phyloP scores from a whole-genome alignment of 1,140 invertebrate species.

The Batillaria attramentaria region DNA sequence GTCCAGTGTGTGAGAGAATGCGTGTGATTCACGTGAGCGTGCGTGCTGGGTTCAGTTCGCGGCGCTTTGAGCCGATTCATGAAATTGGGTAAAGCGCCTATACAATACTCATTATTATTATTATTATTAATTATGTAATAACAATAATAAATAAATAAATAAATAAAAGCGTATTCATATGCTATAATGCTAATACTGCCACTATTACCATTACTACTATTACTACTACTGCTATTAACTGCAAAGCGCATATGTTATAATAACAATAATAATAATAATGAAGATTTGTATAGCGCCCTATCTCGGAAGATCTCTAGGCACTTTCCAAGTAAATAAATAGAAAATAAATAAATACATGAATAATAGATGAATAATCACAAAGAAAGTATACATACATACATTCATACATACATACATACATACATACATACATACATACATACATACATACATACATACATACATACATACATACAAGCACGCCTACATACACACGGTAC shows the following conservation, averaged over 20 bases:
- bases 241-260: neutral
- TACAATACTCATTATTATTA: too few relatives aligned
- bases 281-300: neutral
- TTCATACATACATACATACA: slow-evolving; percentile 16
- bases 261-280: neutral
- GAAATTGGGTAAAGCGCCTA: too few relatives aligned
- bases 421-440: slow-evolving; percentile 16
- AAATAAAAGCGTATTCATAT: too few relatives aligned
- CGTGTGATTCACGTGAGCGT: too few relatives aligned
- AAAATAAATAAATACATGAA: neutral
- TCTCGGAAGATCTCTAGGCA: neutral
- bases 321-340: neutral
- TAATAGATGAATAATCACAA: neutral
- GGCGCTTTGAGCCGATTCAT: too few relatives aligned
- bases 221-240: too few relatives aligned
- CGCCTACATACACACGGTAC: neutral
- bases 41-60: too few relatives aligned
- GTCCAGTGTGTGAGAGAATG: too few relatives aligned
- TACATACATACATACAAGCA: slow-evolving; percentile 13
- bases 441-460: slow-evolving; percentile 12
- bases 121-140: too few relatives aligned
- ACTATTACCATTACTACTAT: too few relatives aligned
- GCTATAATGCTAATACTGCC: too few relatives aligned
- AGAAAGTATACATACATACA: slow-evolving; percentile 12
- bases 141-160: too few relatives aligned